Conservation (phyloP, 1,140 invertebrate species). For the Thaumetopoea pityocampa region DNA sequence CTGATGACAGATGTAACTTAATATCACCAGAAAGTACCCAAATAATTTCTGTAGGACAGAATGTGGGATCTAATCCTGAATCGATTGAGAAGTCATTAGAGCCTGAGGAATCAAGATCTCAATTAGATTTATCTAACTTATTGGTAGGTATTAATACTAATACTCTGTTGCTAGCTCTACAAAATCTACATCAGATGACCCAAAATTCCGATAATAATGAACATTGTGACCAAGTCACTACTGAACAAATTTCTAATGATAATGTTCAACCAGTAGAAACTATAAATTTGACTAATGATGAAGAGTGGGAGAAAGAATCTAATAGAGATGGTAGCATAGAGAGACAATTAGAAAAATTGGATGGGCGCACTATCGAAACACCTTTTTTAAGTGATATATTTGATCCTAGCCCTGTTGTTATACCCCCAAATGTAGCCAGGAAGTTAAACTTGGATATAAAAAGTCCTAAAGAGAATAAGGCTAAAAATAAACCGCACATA, state of each 20-base stretch:
- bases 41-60: slow-evolving; percentile 32
- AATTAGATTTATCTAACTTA: slow-evolving; percentile 47
- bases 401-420: slow-evolving; percentile 60
- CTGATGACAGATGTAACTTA: background rate
- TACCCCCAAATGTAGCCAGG: slow-evolving; percentile 38
- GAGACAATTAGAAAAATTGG: slow-evolving; percentile 47
- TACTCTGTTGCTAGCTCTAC: slow-evolving; percentile 50
- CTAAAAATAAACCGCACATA: slow-evolving; percentile 22
- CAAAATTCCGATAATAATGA: slow-evolving; percentile 18
- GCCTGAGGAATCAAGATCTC: slow-evolving; percentile 10
- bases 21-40: slow-evolving; percentile 2
- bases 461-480: slow-evolving; percentile 31
- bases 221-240: slow-evolving; percentile 16
- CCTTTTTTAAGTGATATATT: slow-evolving; percentile 73
- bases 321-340: slow-evolving; percentile 59
- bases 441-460: slow-evolving; percentile 51
- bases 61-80: slow-evolving; percentile 7
- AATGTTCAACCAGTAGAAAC: slow-evolving; percentile 39
- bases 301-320: slow-evolving; percentile 69
- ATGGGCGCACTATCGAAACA: slow-evolving; percentile 54
- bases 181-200: slow-evolving; percentile 57
- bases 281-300: slow-evolving; percentile 67
- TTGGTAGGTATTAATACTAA: slow-evolving; percentile 58
- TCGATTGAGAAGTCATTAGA: slow-evolving; percentile 11
- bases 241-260: slow-evolving; percentile 14